Conservation (phyloP, 2,797 vertebrate species). For the Syngnathus acus region DNA sequence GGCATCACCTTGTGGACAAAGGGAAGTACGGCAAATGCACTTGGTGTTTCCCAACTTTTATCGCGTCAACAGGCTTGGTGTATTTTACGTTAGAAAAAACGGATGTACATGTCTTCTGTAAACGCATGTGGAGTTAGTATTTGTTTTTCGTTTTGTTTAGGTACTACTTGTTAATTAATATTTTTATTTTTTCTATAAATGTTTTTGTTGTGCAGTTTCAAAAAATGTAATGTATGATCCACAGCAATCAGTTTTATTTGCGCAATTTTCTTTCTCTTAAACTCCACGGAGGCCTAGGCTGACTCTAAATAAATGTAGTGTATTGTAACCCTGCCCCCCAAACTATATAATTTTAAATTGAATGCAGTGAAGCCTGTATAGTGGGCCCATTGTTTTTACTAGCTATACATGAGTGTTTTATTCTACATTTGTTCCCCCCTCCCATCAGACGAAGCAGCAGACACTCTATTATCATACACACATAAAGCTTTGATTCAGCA, state of each 20-base stretch:
- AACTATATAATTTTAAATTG: not conserved
- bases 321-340: not conserved
- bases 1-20: not conserved
- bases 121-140: too few species aligned
- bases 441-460: constrained; percentile 19
- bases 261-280: not conserved
- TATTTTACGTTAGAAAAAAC: too few species aligned
- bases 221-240: not conserved
- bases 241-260: not conserved
- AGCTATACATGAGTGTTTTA: constrained; percentile 12
- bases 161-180: too few species aligned
- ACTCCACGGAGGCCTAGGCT: not conserved
- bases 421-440: constrained; percentile 15
- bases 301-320: not conserved
- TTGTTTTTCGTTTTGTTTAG: too few species aligned
- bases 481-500: constrained; percentile 53
- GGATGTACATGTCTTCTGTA: too few species aligned
- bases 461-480: constrained; percentile 39
- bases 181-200: too few species aligned
- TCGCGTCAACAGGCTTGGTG: too few species aligned
- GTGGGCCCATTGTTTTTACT: constrained; percentile 9
- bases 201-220: too few species aligned
- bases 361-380: not conserved
- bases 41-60: too few species aligned
- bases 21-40: not conserved